phyloP scores from a whole-genome alignment of 2,888 invertebrate genomes.

The Phortica magna region DNA sequence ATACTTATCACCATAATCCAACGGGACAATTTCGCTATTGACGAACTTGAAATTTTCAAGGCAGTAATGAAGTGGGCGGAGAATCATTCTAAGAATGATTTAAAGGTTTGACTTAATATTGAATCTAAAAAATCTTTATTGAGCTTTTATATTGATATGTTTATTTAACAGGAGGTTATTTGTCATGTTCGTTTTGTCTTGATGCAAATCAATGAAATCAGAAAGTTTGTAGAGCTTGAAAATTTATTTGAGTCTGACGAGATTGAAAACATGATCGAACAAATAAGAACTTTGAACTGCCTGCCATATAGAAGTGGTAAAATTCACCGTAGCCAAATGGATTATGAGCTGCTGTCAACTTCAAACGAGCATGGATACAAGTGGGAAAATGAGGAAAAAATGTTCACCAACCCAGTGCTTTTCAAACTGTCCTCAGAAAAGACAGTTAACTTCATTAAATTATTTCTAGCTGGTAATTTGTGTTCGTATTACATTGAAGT shows the following conservation, averaged over 20 bases:
- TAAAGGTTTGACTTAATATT: not conserved
- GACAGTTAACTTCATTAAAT: no score
- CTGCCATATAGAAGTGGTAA: not conserved
- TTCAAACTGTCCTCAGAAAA: no score
- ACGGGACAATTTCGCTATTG: not conserved
- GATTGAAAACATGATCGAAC: not conserved
- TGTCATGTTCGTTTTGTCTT: not conserved
- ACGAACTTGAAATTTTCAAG: constrained; percentile 3
- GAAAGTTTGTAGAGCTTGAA: not conserved
- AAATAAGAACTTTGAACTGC: not conserved
- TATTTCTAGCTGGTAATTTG: no score
- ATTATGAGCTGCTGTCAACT: no score
- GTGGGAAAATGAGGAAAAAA: no score
- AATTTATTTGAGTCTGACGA: not conserved
- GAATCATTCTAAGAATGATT: not conserved
- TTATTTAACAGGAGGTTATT: not conserved
- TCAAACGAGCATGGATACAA: no score
- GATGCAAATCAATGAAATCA: not conserved
- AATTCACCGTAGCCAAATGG: not conserved
- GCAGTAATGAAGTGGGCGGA: not conserved
- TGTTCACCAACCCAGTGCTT: no score
- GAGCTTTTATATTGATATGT: not conserved
- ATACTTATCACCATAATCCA: not conserved
- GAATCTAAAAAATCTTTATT: no score
- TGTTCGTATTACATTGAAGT: not conserved